A percentile compares a stretch with the other conserved stretches of the same genome.
Evolutionary conservation across 2,797 vertebrate species (phyloP).

Genomic region (Arnoldichthys spilopterus): DNA sequence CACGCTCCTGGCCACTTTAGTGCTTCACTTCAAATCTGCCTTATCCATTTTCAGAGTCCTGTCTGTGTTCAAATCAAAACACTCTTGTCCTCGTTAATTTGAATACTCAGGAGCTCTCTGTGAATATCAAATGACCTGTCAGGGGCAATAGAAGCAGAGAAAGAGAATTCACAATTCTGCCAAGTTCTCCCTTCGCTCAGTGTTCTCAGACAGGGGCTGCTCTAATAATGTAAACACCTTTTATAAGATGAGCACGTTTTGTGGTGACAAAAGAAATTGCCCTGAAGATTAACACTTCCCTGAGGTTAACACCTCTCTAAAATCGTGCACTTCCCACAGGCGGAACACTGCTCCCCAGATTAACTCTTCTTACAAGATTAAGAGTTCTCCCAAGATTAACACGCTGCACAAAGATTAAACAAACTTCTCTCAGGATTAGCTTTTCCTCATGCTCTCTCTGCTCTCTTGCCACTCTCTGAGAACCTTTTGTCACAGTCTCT

Average conservation of each 20-base stretch:
- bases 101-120: constrained; percentile 36
- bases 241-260: constrained; percentile 37
- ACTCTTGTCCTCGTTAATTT: constrained; percentile 29
- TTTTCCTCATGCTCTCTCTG: constrained; percentile 55
- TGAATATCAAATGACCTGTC: constrained; percentile 44
- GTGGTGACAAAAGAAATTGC: constrained; percentile 26
- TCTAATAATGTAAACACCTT: constrained; percentile 40
- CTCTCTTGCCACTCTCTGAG: constrained; percentile 55
- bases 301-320: constrained; percentile 67
- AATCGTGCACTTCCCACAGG: constrained; percentile 62
- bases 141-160: constrained; percentile 29
- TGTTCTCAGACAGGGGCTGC: constrained; percentile 27
- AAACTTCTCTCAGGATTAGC: constrained; percentile 67
- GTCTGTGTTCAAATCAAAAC: constrained; percentile 17
- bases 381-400: constrained; percentile 57
- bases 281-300: constrained; percentile 64
- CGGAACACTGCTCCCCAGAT: constrained; percentile 61
- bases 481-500: constrained; percentile 68
- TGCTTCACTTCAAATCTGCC: background rate
- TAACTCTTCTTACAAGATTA: constrained; percentile 74
- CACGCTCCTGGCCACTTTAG: background rate
- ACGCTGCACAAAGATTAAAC: constrained; percentile 67
- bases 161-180: constrained; percentile 27
- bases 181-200: background rate
- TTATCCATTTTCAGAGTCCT: background rate